Evolutionary conservation across 2,797 vertebrate species (phyloP).

Genomic region (Euphonia xanthogaster): DNA sequence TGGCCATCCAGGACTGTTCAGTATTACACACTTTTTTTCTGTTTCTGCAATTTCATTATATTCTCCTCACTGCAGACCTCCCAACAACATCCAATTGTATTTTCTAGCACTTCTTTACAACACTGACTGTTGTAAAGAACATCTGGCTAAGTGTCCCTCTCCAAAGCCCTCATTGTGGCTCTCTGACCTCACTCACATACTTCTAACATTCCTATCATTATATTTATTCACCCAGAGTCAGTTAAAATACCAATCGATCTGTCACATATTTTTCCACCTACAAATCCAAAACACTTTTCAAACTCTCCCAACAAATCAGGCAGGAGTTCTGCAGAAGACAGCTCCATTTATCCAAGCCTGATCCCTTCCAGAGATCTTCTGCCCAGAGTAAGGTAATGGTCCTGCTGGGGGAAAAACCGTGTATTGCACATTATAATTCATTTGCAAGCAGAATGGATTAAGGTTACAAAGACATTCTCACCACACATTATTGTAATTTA

Average conservation of each 20-base stretch:
- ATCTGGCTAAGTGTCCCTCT: neutral
- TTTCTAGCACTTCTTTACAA: neutral
- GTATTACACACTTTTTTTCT: neutral
- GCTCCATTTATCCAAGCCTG: neutral
- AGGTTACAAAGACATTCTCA: neutral
- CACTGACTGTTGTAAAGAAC: neutral
- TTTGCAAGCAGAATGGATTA: neutral
- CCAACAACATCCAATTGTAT: constrained; percentile 50
- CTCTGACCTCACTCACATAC: neutral
- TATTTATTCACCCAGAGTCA: neutral
- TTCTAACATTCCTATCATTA: neutral
- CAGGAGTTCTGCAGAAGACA: neutral
- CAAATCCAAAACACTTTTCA: neutral
- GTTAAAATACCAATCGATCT: neutral
- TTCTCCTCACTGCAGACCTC: neutral
- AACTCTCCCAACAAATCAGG: neutral
- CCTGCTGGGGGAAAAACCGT: neutral
- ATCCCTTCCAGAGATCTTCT: neutral
- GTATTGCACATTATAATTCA: neutral
- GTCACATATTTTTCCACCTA: neutral
- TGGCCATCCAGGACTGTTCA: neutral
- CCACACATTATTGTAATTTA: neutral
- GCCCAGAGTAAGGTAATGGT: neutral
- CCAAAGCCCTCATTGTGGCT: constrained; percentile 22
- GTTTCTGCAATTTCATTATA: neutral